A percentile compares a stretch with the other conserved stretches of the same genome.
These are phyloP conservation scores for Ploceus nigricollis DNA, from an alignment of 2,113 vertebrate genomes.

Conservation along the genomic window DNA sequence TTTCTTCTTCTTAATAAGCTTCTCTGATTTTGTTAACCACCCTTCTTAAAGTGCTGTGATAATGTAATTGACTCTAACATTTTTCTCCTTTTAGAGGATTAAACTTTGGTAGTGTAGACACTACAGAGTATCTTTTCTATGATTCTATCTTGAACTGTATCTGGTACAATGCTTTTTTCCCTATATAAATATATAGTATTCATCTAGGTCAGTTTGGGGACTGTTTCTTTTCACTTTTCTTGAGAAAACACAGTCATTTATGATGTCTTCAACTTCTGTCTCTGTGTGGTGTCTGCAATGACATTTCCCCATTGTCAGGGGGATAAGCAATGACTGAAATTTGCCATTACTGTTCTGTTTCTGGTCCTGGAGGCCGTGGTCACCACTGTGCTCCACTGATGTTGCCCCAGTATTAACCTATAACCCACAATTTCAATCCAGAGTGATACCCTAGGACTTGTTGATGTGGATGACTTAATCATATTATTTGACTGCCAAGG, in stretches of 20 bases:
- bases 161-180: background rate
- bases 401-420: background rate
- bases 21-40: background rate
- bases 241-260: background rate
- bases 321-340: background rate
- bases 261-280: background rate
- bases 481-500: background rate
- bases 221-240: background rate
- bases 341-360: background rate
- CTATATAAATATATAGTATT: background rate
- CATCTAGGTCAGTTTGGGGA: background rate
- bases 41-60: background rate
- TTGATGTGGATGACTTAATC: background rate
- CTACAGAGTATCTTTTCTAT: background rate
- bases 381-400: background rate
- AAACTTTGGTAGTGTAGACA: background rate
- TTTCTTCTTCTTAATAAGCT: background rate
- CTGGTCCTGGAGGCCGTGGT: background rate
- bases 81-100: background rate
- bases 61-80: background rate
- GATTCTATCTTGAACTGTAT: background rate
- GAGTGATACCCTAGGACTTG: background rate
- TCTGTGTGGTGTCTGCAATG: background rate
- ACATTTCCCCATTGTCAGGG: background rate
- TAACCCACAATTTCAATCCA: background rate